Conservation (phyloP, 2,888 invertebrate species). For the Xestoiulus laeticollis region DNA sequence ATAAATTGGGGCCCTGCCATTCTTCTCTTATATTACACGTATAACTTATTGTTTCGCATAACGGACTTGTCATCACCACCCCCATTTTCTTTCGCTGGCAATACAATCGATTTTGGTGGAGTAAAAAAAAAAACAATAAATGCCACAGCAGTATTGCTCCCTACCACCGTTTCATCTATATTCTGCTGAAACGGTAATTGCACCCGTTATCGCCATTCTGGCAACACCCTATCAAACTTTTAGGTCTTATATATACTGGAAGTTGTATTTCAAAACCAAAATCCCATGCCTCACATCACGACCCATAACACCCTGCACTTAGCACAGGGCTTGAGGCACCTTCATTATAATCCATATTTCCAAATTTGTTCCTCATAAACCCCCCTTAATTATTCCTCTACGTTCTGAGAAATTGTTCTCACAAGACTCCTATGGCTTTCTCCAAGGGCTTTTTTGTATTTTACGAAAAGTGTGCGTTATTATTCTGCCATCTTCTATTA, state of each 20-base stretch:
- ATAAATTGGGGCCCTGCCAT: background rate
- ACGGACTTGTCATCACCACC: constrained; percentile 14
- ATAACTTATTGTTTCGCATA: constrained; percentile 5
- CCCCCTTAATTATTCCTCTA: constrained; percentile 15
- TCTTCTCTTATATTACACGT: background rate
- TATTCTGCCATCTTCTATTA: constrained; percentile 6
- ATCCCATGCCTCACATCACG: background rate
- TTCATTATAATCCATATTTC: constrained; percentile 35
- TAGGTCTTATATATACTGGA: background rate
- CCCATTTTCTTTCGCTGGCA: background rate
- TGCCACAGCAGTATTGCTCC: constrained; percentile 21
- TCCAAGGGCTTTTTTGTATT: background rate
- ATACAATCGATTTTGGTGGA: constrained; percentile 4
- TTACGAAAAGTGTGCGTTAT: background rate
- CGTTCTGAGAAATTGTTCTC: background rate
- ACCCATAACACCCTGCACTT: background rate
- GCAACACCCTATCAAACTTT: background rate
- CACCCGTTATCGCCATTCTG: background rate
- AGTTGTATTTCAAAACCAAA: background rate
- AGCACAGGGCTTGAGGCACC: background rate
- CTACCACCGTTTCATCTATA: constrained; percentile 17
- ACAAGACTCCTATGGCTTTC: background rate
- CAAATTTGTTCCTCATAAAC: background rate
- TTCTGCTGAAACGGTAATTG: constrained; percentile 19
- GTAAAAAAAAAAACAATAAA: constrained; percentile 23